These are phyloP conservation scores for Phytoseiulus persimilis DNA, from an alignment of 2,888 invertebrate genomes.

Conservation along the genomic window DNA sequence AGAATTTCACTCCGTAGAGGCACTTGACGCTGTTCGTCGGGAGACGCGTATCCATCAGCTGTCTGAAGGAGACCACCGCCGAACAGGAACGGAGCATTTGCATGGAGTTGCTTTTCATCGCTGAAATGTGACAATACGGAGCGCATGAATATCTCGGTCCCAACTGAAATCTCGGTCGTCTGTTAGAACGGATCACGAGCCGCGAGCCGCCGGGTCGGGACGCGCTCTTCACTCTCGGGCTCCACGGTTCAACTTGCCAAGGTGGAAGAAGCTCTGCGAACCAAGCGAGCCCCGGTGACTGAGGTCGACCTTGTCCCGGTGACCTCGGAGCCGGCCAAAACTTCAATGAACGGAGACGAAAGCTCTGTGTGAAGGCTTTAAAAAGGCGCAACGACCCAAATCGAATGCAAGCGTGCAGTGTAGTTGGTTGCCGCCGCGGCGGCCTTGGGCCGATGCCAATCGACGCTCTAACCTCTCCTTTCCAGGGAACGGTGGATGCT, in stretches of 20 bases:
- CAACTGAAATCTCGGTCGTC: too few species aligned
- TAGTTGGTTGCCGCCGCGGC: background rate
- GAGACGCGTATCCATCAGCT: slow-evolving; percentile 25
- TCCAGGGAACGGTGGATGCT: background rate
- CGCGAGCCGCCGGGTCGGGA: too few species aligned
- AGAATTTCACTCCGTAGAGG: slow-evolving; percentile 10
- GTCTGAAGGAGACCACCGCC: background rate
- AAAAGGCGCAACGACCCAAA: background rate
- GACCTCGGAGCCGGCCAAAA: background rate
- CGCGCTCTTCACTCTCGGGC: too few species aligned
- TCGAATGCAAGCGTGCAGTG: background rate
- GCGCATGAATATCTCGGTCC: too few species aligned
- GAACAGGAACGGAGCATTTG: slow-evolving; percentile 24
- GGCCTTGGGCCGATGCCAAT: background rate
- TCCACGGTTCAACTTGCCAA: background rate
- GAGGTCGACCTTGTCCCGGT: background rate
- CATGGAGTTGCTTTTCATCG: background rate
- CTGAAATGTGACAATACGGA: background rate
- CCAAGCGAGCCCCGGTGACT: background rate
- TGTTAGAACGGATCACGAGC: too few species aligned
- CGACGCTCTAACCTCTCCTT: background rate
- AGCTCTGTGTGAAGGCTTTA: background rate
- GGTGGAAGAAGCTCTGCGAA: background rate
- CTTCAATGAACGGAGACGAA: background rate
- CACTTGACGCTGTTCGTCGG: background rate